phyloP scores from a whole-genome alignment of 53 echinoderm and acorn worm genomes.

The Stichopus horrens region DNA sequence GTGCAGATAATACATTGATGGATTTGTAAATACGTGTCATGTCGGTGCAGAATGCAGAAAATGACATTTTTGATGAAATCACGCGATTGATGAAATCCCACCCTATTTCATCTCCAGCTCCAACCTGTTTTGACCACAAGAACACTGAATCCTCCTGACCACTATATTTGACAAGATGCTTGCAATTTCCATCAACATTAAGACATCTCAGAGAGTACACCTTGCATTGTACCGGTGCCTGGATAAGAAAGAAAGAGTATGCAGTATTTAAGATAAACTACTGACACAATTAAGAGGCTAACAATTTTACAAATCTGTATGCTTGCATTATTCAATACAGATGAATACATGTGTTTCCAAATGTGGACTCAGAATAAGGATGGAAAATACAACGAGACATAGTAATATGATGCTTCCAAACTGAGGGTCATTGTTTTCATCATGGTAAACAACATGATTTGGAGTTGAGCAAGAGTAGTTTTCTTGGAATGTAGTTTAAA shows the following conservation, averaged over 20 bases:
- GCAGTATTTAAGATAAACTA: too few relatives aligned
- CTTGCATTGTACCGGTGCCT: slow-evolving; percentile 15
- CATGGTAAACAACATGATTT: too few relatives aligned
- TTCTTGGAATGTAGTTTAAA: too few relatives aligned
- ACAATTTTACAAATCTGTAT: too few relatives aligned
- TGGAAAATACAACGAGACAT: too few relatives aligned
- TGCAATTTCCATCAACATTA: neutral
- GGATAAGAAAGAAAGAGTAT: neutral
- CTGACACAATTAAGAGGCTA: too few relatives aligned
- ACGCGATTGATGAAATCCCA: slow-evolving; percentile 23
- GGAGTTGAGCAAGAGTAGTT: too few relatives aligned
- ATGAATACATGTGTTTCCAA: too few relatives aligned
- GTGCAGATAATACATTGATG: neutral
- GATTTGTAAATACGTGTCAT: slow-evolving; percentile 27
- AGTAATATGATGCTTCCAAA: too few relatives aligned
- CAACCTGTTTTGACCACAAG: slow-evolving; percentile 23
- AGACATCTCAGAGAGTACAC: neutral
- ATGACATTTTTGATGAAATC: slow-evolving; percentile 19
- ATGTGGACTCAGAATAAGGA: too few relatives aligned
- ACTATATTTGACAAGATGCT: neutral
- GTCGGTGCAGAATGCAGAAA: slow-evolving; percentile 22
- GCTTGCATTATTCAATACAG: too few relatives aligned
- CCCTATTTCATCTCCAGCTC: slow-evolving; percentile 18
- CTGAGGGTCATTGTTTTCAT: too few relatives aligned
- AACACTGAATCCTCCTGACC: slow-evolving; percentile 14